A percentile compares a stretch with the other conserved stretches of the same genome.
Conservation (phyloP, 30 jellyfish, hydroid and myxozoan species). For the Chrysaora quinquecirrha region DNA sequence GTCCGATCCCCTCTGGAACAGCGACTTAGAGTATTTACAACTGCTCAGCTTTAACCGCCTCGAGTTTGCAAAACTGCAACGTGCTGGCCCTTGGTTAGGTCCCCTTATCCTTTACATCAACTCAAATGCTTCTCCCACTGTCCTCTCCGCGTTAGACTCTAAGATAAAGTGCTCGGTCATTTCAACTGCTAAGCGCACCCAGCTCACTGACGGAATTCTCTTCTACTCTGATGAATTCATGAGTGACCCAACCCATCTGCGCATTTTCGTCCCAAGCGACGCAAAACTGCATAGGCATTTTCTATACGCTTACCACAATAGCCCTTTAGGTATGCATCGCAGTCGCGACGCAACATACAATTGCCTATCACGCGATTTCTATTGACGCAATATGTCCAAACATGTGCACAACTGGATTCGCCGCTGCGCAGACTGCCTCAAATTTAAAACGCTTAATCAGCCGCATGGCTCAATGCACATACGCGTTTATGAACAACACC, state of each 20-base stretch:
- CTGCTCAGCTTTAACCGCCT: background rate
- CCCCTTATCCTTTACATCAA: background rate
- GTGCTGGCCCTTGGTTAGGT: constrained; percentile 11
- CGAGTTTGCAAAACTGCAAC: constrained; percentile 9
- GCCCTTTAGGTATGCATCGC: no score
- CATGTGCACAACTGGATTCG: no score
- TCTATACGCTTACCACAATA: no score
- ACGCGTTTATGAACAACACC: no score
- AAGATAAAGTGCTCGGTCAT: constrained; percentile 15
- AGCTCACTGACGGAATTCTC: constrained; percentile 30
- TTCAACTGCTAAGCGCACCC: constrained; percentile 25
- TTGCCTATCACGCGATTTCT: no score
- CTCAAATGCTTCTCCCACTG: background rate
- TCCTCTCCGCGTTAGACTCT: background rate
- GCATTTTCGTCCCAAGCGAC: constrained; percentile 45
- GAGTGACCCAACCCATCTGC: constrained; percentile 23
- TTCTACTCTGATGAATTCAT: constrained; percentile 51
- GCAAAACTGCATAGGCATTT: constrained; percentile 27
- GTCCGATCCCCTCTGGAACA: no score
- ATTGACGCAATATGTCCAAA: no score
- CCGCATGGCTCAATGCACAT: no score
- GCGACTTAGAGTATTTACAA: no score
- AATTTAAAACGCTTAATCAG: no score
- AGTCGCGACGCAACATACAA: no score
- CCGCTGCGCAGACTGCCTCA: no score